These are phyloP conservation scores for Odontocerum albicorne DNA, from an alignment of 2,888 invertebrate genomes.

Conservation along the genomic window DNA sequence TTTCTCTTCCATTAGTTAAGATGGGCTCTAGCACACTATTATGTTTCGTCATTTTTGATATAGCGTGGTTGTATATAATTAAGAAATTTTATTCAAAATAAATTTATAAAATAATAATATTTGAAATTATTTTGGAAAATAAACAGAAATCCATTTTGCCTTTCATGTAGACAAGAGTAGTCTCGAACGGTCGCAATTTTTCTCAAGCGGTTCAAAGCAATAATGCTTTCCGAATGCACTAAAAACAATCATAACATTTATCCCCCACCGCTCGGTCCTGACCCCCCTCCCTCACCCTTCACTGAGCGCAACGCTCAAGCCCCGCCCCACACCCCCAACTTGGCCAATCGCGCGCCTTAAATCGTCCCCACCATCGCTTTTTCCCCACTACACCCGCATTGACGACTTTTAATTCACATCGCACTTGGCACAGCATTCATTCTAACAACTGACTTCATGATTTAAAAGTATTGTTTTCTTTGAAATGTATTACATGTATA, in stretches of 20 bases:
- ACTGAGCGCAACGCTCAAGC: neutral
- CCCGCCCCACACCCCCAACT: constrained; percentile 19
- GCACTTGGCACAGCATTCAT: constrained; percentile 18
- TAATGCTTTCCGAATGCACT: constrained; percentile 22
- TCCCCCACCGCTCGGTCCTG: constrained; percentile 14
- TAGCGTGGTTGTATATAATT: too few species aligned
- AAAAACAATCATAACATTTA: constrained; percentile 29
- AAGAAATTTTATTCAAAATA: too few species aligned
- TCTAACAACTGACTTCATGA: constrained; percentile 19
- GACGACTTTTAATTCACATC: constrained; percentile 3
- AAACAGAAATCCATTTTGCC: too few species aligned
- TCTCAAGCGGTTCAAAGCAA: constrained; percentile 9
- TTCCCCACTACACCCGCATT: constrained; percentile 16
- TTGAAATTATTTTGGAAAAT: too few species aligned
- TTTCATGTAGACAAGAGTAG: too few species aligned
- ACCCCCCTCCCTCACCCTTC: constrained; percentile 9
- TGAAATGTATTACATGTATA: too few species aligned
- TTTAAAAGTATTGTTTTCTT: neutral
- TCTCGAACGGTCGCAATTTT: constrained; percentile 13
- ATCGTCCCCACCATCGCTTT: constrained; percentile 14
- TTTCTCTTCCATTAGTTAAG: too few species aligned
- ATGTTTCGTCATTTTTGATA: too few species aligned
- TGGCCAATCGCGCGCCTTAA: constrained; percentile 1
- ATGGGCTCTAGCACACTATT: too few species aligned
- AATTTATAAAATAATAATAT: too few species aligned